Evolutionary conservation across 1,140 invertebrate species (phyloP), one percentile per base, ranked within the genome.

Genomic region (Nautilus pompilius): DNA sequence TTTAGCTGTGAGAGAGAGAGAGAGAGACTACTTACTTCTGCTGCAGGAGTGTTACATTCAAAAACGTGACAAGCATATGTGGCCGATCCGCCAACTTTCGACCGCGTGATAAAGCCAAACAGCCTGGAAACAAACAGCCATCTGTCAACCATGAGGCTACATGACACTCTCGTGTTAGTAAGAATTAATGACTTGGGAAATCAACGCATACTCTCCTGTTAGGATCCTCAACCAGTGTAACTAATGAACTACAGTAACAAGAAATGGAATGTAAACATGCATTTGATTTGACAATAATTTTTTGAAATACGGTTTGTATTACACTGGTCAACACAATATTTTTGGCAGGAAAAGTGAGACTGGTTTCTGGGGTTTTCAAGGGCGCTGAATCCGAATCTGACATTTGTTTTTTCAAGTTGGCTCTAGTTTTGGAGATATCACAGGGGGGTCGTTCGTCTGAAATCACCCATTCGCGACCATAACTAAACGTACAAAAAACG

Each of bases 61-160:
- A 81, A 81, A 17, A 81, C 77, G 67, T 81, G 77, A 66, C 80
- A 81, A 30, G 79, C 73, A 69, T 79, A 81, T 13, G 76, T 68
- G 8, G 73, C 67, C 30, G 62, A 49, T 45, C 66, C 66, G 29
- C 46, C 51, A 17, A 49, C 58, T 59, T 72, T 69, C 29, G 69
- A 79, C 24, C 78, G 70, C 5, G 78, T 80, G 24, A 81, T 80
- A 58, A 81, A 81, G 33, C 76, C 80, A 75, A 81, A 77, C 66
- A 80, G 70, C 59, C 80, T 81, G 62, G 26, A 75, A 62, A 62
- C 3, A 66, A 56, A 62, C 56, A 30, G 45, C 22, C 60, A 57
- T 24, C 54, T 1, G 3, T 41, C 45, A 6, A 51, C 49, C 1
- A 32, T 24, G 20, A 3, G 58, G 3, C 30, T 36, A 34, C 28